phyloP scores from a whole-genome alignment of 2,888 invertebrate genomes.

The Argynnis bischoffii region DNA sequence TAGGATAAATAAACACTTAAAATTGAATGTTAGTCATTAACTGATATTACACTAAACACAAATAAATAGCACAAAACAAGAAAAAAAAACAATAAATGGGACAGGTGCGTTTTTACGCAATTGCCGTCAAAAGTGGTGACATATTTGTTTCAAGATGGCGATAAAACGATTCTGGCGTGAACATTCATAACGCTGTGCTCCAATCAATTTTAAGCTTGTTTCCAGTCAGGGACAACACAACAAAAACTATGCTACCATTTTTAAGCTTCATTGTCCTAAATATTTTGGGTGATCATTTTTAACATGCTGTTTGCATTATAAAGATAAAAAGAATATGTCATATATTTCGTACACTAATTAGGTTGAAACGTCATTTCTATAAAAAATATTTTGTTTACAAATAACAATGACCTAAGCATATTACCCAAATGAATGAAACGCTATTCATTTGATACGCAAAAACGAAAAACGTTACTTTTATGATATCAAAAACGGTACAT shows the following conservation, averaged over 20 bases:
- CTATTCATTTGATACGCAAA: not conserved
- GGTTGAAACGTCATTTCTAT: not conserved
- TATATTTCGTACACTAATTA: constrained; percentile 3
- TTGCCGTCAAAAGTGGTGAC: constrained; percentile 23
- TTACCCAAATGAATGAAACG: not conserved
- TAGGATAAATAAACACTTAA: constrained; percentile 66
- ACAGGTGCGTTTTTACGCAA: constrained; percentile 47
- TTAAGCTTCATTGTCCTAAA: constrained; percentile 40
- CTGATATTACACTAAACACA: constrained; percentile 74
- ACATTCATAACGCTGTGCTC: constrained; percentile 32
- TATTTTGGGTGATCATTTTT: constrained; percentile 41
- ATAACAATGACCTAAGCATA: not conserved
- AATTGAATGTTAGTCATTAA: constrained; percentile 70
- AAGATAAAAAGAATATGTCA: not conserved
- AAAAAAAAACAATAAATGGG: constrained; percentile 61
- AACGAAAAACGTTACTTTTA: not conserved
- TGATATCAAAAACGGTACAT: too few species aligned
- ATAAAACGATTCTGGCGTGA: constrained; percentile 27
- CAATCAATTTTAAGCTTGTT: constrained; percentile 39
- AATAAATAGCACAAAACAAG: constrained; percentile 59
- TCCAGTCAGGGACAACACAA: constrained; percentile 72
- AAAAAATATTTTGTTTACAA: not conserved
- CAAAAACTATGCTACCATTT: constrained; percentile 58
- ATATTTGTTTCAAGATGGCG: constrained; percentile 31
- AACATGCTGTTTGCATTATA: not conserved